Conservation (phyloP, 2,113 vertebrate species). For the Oplegnathus fasciatus region DNA sequence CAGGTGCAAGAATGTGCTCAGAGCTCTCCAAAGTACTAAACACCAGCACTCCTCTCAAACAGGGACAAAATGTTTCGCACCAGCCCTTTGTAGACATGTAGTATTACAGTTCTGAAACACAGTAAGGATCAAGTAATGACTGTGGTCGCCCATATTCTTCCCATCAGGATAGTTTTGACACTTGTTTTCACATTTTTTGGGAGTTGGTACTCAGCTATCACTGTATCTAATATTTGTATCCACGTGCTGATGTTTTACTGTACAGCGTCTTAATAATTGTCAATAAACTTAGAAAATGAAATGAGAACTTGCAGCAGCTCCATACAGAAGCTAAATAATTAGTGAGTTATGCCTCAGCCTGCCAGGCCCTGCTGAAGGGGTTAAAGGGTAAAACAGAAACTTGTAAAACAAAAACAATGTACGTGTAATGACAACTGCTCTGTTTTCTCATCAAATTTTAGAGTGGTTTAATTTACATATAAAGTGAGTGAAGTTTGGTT, state of each 20-base stretch:
- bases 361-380: too few species aligned
- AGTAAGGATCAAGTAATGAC: not conserved
- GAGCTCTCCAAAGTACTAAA: conserved; percentile 46
- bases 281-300: not conserved
- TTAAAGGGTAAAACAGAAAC: too few species aligned
- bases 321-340: too few species aligned
- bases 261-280: not conserved
- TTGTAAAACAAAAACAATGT: too few species aligned
- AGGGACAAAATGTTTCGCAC: conserved; percentile 9
- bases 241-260: not conserved
- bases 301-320: not conserved
- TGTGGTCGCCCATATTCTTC: too few species aligned
- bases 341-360: too few species aligned
- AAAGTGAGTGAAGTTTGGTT: not conserved
- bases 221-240: not conserved
- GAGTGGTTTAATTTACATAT: too few species aligned
- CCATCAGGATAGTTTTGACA: too few species aligned
- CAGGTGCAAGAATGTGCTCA: conserved; percentile 61
- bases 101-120: not conserved
- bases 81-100: not conserved
- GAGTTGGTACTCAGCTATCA: too few species aligned
- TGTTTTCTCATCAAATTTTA: too few species aligned
- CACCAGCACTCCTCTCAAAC: conserved; percentile 1
- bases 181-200: not conserved
- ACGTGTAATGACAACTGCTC: too few species aligned